A percentile compares a stretch with the other conserved stretches of the same genome.
These are phyloP conservation scores for Himalopsyche japonica DNA, from an alignment of 2,888 invertebrate genomes.

Conservation along the genomic window DNA sequence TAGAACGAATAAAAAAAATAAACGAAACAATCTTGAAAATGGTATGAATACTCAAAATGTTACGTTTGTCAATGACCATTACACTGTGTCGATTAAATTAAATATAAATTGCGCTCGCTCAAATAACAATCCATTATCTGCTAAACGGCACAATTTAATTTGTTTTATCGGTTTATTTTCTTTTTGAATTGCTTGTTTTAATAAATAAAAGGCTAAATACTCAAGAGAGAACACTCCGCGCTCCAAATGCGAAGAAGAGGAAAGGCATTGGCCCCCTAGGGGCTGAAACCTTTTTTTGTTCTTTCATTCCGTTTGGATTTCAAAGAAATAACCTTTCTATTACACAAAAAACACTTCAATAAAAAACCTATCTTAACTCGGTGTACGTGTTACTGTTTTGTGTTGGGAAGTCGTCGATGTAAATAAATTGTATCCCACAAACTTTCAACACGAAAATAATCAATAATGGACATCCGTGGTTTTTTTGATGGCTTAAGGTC, in stretches of 20 bases:
- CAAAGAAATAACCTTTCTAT: not conserved
- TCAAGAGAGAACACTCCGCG: not conserved
- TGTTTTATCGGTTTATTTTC: not conserved
- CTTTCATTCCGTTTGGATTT: not conserved
- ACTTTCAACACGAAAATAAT: no score
- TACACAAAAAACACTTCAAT: not conserved
- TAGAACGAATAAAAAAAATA: no score
- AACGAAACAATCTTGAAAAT: no score
- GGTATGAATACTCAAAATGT: not conserved
- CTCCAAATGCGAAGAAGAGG: not conserved
- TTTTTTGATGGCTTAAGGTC: no score
- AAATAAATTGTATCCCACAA: not conserved
- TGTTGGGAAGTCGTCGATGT: not conserved
- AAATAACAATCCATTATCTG: not conserved
- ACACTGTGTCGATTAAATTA: not conserved
- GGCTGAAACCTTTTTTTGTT: not conserved
- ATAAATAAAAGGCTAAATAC: not conserved
- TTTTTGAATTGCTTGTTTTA: not conserved
- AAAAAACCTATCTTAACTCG: not conserved
- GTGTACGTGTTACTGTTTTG: not conserved
- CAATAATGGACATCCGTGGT: no score
- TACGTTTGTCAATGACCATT: not conserved
- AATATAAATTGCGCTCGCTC: not conserved
- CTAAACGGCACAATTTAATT: not conserved
- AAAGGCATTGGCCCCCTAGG: not conserved